Evolutionary conservation across 2,888 invertebrate genomes (phyloP), one percentile per base, ranked within the genome.

Genomic region (Leptinotarsa juncta): DNA sequence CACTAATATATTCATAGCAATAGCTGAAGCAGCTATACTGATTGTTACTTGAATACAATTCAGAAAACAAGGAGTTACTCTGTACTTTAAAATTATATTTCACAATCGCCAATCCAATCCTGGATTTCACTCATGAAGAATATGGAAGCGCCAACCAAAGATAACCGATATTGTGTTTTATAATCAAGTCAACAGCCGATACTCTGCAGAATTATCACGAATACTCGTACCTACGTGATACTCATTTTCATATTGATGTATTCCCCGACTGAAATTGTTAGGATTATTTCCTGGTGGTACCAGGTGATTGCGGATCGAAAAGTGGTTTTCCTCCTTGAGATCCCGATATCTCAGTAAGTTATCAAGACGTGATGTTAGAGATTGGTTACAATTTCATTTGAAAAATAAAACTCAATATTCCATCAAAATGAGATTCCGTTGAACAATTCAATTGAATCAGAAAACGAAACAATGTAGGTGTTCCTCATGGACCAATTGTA

Each of bases 241-340:
- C 32, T 62, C 62, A 62, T 62, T 62, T 62, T 62, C 62, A 42
- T 62, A 42, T 62, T 42, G 32, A 62, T 62, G 26, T 32, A 62
- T 62, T 42, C 23, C 3, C 14, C 57, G 23, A 26, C 32, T 42
- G 32, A 42, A 62, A 62, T 62, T 62, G 62, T 32, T 32, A 62
- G 26, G 4, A 42, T 32, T 57, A 23, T 62, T 42, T 62, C n/a
- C 42, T 32, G 62, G 3, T 42, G n/a, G n/a, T 42, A n/a, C n/a
- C 62, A 62, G 62, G 42, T 32, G 42, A 62, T 62, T 16, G 7
- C 10, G n/a, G 3, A 42, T 5, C 62, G 57, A 23, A 12, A 10
- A 20, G 12, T 57, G 32, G n/a, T 32, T 57, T 51, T 51, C 51
- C 51, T 15, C 4, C 4, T 16, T 5, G 51, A 51, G 4, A 51